Conservation (phyloP, 2,113 vertebrate species). For the Dipodomys spectabilis region DNA sequence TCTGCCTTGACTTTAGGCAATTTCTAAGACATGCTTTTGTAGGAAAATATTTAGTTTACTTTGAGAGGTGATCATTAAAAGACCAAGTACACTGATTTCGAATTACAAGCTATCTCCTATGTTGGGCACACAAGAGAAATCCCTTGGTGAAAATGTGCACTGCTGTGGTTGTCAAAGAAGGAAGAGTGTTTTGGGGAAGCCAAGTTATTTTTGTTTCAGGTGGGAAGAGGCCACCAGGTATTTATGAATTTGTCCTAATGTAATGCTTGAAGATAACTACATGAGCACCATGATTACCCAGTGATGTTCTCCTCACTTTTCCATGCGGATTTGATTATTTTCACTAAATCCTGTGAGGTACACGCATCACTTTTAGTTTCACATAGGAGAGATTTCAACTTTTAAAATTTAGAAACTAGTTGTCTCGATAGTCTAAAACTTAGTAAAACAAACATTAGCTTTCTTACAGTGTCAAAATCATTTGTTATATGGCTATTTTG, state of each 20-base stretch:
- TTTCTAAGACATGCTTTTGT: neutral
- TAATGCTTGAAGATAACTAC: neutral
- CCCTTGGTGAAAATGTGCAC: neutral
- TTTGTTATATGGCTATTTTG: neutral
- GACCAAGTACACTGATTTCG: conserved; percentile 2
- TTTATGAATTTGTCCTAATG: neutral
- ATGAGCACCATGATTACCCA: neutral
- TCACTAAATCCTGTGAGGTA: neutral
- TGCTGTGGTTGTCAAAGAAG: neutral
- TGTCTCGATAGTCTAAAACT: conserved; percentile 4
- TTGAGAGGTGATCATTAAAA: conserved; percentile 25
- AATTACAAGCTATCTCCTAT: neutral
- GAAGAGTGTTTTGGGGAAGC: neutral
- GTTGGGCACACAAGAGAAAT: neutral
- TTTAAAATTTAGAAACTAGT: conserved; percentile 25
- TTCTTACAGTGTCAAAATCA: neutral
- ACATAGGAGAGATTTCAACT: neutral
- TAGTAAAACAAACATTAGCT: conserved; percentile 23
- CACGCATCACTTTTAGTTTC: neutral
- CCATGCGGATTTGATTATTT: too few relatives aligned
- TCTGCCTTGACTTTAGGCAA: neutral
- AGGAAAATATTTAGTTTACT: conserved; percentile 40
- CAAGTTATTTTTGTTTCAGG: neutral
- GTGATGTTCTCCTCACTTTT: neutral
- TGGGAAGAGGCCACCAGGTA: neutral